Evolutionary conservation across 2,888 invertebrate species (phyloP).

Genomic region (Perizoma flavofasciatum): DNA sequence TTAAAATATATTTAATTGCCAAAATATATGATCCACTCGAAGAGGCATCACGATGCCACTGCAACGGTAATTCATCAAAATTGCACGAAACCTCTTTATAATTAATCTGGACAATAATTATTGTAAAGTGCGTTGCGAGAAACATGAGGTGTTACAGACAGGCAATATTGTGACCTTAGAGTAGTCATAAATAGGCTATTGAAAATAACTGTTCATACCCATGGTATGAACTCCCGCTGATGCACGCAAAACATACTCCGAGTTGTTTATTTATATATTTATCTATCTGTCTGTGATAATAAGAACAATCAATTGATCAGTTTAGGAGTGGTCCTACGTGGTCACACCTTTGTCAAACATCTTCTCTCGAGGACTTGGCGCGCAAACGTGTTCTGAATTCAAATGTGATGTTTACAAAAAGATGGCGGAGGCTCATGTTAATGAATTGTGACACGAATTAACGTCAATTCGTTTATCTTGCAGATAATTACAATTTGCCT

Average conservation of each 20-base stretch:
- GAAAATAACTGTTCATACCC: neutral
- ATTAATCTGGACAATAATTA: conserved; percentile 42
- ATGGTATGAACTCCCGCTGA: neutral
- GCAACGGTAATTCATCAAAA: conserved; percentile 38
- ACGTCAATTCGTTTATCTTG: conserved; percentile 19
- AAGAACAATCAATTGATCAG: too few relatives aligned
- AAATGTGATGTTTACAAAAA: conserved; percentile 61
- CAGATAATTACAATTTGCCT: too few relatives aligned
- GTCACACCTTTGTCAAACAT: too few relatives aligned
- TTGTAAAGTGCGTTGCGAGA: conserved; percentile 37
- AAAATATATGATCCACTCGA: conserved; percentile 18
- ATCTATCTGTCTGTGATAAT: too few relatives aligned
- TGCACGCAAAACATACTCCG: too few relatives aligned
- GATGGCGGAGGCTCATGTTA: conserved; percentile 54
- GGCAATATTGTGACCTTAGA: conserved; percentile 35
- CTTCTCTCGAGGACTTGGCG: conserved; percentile 36
- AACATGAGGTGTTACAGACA: conserved; percentile 40
- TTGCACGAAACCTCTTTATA: conserved; percentile 38
- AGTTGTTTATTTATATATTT: too few relatives aligned
- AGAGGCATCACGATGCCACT: conserved; percentile 28
- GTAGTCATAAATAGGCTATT: conserved; percentile 4
- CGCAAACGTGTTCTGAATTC: conserved; percentile 66
- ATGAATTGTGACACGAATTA: conserved; percentile 57
- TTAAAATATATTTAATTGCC: neutral
- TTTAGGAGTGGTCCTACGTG: too few relatives aligned